Conservation (phyloP, 2,888 invertebrate species). For the Ashinkailepas kermadecensis region DNA sequence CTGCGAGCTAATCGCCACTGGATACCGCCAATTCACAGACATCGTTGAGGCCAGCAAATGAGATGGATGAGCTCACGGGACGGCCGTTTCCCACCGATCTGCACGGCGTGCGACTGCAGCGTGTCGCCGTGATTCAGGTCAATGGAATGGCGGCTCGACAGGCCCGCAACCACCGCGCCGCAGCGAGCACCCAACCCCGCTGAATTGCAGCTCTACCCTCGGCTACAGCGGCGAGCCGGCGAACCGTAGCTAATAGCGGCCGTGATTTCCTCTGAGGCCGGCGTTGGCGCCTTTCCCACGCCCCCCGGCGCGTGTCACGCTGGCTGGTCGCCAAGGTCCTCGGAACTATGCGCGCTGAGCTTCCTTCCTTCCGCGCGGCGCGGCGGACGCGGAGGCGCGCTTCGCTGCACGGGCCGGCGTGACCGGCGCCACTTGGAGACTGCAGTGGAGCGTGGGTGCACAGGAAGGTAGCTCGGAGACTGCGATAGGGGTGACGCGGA, state of each 20-base stretch:
- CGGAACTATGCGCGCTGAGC: slow-evolving; percentile 10
- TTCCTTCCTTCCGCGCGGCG: slow-evolving; percentile 20
- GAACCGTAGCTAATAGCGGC: background rate
- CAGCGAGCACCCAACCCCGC: background rate
- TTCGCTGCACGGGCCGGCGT: background rate
- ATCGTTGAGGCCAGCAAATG: no score
- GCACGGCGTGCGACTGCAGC: no score
- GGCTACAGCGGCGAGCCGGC: background rate
- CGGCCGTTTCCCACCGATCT: no score
- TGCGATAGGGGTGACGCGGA: background rate
- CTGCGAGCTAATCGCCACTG: no score
- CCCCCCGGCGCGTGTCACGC: slow-evolving; percentile 3
- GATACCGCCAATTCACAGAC: no score
- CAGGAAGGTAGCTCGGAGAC: slow-evolving; percentile 5
- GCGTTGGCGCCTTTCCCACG: slow-evolving; percentile 14
- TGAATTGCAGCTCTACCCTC: background rate
- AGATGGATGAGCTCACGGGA: no score
- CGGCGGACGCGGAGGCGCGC: background rate
- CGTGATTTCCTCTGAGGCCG: background rate
- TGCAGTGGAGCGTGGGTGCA: background rate
- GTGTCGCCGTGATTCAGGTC: no score
- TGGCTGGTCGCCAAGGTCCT: slow-evolving; percentile 11
- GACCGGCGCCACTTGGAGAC: background rate
- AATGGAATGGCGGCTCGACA: no score
- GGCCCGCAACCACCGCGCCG: background rate